Evolutionary conservation across 2,888 invertebrate genomes (phyloP), one percentile per base, ranked within the genome.

Genomic region (Toxonevra muliebris): DNA sequence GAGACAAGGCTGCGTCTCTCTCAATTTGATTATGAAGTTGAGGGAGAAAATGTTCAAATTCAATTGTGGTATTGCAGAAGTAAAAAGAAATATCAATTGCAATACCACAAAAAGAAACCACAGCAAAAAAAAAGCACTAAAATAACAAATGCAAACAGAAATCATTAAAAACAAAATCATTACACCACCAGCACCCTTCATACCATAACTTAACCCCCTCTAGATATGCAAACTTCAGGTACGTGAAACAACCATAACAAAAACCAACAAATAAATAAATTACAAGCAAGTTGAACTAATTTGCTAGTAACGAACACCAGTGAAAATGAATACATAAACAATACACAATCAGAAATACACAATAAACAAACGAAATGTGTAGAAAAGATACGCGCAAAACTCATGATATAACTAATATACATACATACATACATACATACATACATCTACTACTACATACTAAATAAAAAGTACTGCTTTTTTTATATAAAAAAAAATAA

Each of bases 281-380:
- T 20, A 63, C 40, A 48, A 68, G 61, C 65, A n/a, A n/a, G n/a
- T n/a, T n/a, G 57, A 43, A 30, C 50, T 53, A 65, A 65, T 68
- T 69, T 70, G 69, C 73, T 73, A 68, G 68, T 65, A 62, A 67
- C 70, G 71, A 73, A 73, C 71, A 73, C 67, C 64, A 50, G 48
- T 11, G 20, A 57, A 54, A 58, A 53, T 58, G 42, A 13, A 20
- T 30, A 30, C 30, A 30, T 30, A 30, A 30, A 30, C 7, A 30
- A 30, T 30, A 30, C 30, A 30, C 30, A 30, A 30, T 30, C 30
- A 30, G 30, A 30, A 30, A 30, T 4, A 30, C 30, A 30, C 30
- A 30, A 30, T 30, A 30, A 30, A 30, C 30, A 30, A 30, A 30
- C 30, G 30, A 30, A 30, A 30, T 30, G 7, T 30, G n/a, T 30